Conservation (phyloP, 2,797 vertebrate genomes). For the Cygnus olor region DNA sequence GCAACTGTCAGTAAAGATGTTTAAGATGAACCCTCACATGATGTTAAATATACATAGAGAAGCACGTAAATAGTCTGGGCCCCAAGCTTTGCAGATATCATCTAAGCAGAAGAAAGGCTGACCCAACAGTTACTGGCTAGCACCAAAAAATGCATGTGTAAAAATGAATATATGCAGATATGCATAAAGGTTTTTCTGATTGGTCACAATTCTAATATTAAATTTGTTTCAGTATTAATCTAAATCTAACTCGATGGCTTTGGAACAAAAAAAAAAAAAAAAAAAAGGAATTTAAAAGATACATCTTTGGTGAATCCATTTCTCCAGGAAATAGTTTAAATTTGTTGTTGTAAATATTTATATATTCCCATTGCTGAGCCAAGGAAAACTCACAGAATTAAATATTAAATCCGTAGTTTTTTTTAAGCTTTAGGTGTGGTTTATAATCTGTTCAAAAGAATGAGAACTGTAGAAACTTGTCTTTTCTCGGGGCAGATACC, state of each 20-base stretch:
- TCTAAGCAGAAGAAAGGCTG: background rate
- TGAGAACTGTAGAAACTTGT: background rate
- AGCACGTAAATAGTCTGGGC: background rate
- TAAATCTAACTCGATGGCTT: background rate
- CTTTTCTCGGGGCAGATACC: background rate
- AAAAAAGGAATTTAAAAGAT: background rate
- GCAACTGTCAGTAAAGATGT: background rate
- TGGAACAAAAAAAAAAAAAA: background rate
- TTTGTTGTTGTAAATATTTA: background rate
- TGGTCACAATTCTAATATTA: background rate
- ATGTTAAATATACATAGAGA: background rate
- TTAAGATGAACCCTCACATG: background rate
- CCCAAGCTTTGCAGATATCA: fast-evolving
- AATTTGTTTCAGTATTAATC: background rate
- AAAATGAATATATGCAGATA: background rate
- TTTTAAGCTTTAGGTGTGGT: background rate
- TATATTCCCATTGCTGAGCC: background rate
- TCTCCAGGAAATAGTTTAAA: background rate
- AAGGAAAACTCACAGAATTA: background rate
- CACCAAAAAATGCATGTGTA: background rate
- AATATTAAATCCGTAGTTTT: background rate
- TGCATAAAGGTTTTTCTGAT: background rate
- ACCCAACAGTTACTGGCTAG: background rate
- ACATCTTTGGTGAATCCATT: background rate
- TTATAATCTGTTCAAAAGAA: background rate